Base-by-base conservation (phyloP, 2,888 invertebrate genomes). In the Lasioglossum villosulum region DNA sequence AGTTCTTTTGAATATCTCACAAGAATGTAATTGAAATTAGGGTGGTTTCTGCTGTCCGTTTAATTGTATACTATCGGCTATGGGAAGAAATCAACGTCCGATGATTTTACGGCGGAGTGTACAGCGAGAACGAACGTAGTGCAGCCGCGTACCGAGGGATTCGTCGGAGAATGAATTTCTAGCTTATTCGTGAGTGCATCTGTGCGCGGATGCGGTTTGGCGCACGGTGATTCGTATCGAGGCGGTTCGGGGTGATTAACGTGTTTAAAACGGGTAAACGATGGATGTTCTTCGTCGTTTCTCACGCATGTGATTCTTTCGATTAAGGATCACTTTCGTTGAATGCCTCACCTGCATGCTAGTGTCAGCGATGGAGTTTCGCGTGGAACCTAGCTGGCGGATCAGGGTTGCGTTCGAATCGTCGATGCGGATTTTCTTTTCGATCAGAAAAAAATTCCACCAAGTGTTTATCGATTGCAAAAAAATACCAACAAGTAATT, bases 171-270 rank as follows among this genome's bases (percentile, higher is more conserved):
- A 70, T 70, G 39, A 70, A 37, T n/a, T 23, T 70, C 37, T 70
- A 70, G 68, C 68, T 63, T 70, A 70, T 23, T 70, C 37, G 37
- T 70, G 68, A n/a, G 68, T 70, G 68, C 68, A 37, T 56, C 56
- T n/a, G 56, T 70, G 68, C 68, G 39, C 37, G 39, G n/a, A 37
- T 70, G 68, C 39, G 68, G 63, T 63, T 30, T 37, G 68, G 14
- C 39, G 34, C 39, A 23, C n/a, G 39, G n/a, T 37, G 68, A 70
- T 39, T 37, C 37, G 68, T 19, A 66, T 34, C 68, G 68, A 37
- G 66, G 66, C 30, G 34, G 5, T 66, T 66, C 16, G 6, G 66
- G 30, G 19, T 66, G 34, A 34, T 34, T 30, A 34, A 66, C 34
- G 34, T 34, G 66, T 30, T 66, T 8, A 34, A 66, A 23, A 34